phyloP scores from a whole-genome alignment of 2,797 vertebrate genomes.

The Philypnodon macrostomus region DNA sequence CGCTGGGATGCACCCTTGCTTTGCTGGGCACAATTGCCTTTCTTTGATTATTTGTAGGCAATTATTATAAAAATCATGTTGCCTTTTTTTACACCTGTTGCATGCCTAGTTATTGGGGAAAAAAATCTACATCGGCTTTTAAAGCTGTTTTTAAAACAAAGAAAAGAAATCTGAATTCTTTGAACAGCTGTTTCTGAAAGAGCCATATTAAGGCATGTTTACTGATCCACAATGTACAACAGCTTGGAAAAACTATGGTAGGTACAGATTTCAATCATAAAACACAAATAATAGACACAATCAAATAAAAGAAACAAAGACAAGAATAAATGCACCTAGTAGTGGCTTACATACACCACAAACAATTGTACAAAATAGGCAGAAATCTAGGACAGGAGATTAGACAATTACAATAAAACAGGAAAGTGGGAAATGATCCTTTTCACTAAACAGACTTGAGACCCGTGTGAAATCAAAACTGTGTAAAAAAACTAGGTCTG shows the following conservation, averaged over 20 bases:
- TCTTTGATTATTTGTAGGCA: slow-evolving; percentile 44
- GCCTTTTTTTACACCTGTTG: not conserved
- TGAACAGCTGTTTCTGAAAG: slow-evolving; percentile 35
- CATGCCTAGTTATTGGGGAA: not conserved
- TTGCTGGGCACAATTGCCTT: slow-evolving; percentile 38
- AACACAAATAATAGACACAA: not conserved
- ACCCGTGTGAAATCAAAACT: slow-evolving; percentile 56
- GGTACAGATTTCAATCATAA: not conserved
- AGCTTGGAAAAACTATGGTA: too few species aligned
- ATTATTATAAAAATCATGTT: slow-evolving; percentile 37
- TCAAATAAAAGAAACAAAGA: slow-evolving; percentile 20
- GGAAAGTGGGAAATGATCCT: slow-evolving; percentile 29
- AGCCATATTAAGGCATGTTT: slow-evolving; percentile 35
- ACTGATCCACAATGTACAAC: too few species aligned
- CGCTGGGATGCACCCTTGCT: slow-evolving; percentile 30
- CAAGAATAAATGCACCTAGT: too few species aligned
- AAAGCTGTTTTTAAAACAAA: too few species aligned
- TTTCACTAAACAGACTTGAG: slow-evolving; percentile 40
- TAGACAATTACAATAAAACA: slow-evolving; percentile 47
- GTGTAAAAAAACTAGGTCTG: slow-evolving; percentile 25
- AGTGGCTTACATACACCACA: slow-evolving; percentile 38
- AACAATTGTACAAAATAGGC: slow-evolving; percentile 36
- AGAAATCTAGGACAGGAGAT: slow-evolving; percentile 44
- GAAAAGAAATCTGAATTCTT: too few species aligned
- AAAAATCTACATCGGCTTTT: too few species aligned